These are phyloP conservation scores for Lepidocyrtinus sp. DNA, from an alignment of 2,888 invertebrate genomes.

Conservation along the genomic window DNA sequence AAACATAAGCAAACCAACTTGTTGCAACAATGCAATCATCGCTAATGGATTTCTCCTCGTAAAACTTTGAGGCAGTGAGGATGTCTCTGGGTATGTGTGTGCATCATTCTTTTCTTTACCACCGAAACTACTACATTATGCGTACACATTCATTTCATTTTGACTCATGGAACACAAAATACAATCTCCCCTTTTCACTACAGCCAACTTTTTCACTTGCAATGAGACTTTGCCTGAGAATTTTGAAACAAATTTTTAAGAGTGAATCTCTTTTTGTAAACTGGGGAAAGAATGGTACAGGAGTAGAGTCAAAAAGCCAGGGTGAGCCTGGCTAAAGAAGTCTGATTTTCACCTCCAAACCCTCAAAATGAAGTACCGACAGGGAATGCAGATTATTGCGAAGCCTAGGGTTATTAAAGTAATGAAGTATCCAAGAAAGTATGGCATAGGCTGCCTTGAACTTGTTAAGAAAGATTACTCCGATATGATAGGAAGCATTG, in stretches of 20 bases:
- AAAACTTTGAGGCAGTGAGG: neutral
- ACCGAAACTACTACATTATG: neutral
- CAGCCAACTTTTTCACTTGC: too few species aligned
- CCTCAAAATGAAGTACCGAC: neutral
- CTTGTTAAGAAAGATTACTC: constrained; percentile 29
- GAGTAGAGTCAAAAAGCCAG: neutral
- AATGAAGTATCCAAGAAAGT: neutral
- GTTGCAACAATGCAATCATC: constrained; percentile 62
- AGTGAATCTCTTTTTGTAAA: too few species aligned
- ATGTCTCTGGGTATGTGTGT: neutral
- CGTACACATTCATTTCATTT: neutral
- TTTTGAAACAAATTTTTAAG: too few species aligned
- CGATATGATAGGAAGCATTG: neutral
- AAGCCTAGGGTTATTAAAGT: neutral
- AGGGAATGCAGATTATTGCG: neutral
- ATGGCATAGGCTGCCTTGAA: constrained; percentile 27
- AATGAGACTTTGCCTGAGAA: too few species aligned
- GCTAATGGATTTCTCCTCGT: constrained; percentile 59
- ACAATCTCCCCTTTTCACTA: neutral
- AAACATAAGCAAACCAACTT: constrained; percentile 47
- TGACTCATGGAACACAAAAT: neutral
- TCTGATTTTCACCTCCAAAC: too few species aligned
- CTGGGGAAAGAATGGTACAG: too few species aligned
- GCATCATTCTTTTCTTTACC: neutral
- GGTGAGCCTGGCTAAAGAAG: too few species aligned